Conservation (phyloP, 53 echinoderm and acorn worm genomes). For the Antedon mediterranea region DNA sequence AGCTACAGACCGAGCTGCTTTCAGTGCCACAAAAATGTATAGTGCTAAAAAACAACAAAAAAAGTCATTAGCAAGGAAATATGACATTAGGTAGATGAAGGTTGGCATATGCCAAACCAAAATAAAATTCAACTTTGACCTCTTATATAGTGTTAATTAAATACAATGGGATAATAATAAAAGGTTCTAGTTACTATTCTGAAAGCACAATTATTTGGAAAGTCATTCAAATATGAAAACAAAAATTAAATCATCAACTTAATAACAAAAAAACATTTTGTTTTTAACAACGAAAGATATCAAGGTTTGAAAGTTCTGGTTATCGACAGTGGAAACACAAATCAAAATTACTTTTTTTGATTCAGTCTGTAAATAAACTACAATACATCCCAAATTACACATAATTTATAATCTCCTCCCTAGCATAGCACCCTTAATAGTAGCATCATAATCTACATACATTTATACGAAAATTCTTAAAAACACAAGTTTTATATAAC, state of each 20-base stretch:
- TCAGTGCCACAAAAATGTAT: not conserved
- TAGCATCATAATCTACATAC: not conserved
- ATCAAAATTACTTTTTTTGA: not conserved
- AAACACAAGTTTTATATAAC: not conserved
- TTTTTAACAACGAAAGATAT: not conserved
- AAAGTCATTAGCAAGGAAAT: not conserved
- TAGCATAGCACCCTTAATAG: not conserved
- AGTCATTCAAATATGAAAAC: not conserved
- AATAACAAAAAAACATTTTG: not conserved
- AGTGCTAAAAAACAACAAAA: not conserved
- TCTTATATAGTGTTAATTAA: constrained; percentile 1
- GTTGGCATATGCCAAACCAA: not conserved
- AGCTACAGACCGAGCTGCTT: not conserved
- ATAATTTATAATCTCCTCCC: not conserved
- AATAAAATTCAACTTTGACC: not conserved
- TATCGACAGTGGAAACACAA: not conserved
- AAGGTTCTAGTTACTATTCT: not conserved
- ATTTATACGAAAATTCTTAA: not conserved
- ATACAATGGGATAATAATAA: not conserved
- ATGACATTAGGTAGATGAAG: not conserved
- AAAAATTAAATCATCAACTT: not conserved
- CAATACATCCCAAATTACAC: not conserved
- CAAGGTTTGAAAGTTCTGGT: not conserved
- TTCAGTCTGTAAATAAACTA: not conserved
- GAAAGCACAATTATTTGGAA: not conserved